These are phyloP conservation scores for Atta texana DNA, from an alignment of 1,140 invertebrate genomes.

Conservation along the genomic window DNA sequence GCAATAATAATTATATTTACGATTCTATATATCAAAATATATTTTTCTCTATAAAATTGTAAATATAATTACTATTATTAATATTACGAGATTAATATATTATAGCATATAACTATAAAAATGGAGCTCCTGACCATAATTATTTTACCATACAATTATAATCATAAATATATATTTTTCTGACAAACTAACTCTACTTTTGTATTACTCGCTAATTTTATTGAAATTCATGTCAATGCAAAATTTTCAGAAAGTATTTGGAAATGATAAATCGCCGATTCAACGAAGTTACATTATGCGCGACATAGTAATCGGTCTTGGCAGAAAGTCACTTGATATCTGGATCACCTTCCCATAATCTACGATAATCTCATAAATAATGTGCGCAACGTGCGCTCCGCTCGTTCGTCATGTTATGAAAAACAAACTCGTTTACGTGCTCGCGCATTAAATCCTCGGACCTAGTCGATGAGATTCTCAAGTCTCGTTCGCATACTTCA, in stretches of 20 bases:
- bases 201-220: too few species aligned
- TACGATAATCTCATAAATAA: slow-evolving; percentile 84
- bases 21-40: too few species aligned
- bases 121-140: too few species aligned
- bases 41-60: too few species aligned
- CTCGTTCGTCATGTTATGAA: slow-evolving; percentile 47
- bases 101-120: too few species aligned
- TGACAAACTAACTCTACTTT: too few species aligned
- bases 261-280: background rate
- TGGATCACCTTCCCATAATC: slow-evolving; percentile 81
- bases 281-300: slow-evolving; percentile 11
- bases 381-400: slow-evolving; percentile 70
- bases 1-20: too few species aligned
- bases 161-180: too few species aligned
- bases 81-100: too few species aligned
- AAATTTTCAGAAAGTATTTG: background rate
- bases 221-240: too few species aligned
- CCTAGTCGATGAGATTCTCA: background rate
- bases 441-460: slow-evolving; percentile 8
- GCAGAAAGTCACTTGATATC: slow-evolving; percentile 71
- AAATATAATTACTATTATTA: too few species aligned
- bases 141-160: too few species aligned
- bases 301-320: slow-evolving; percentile 67
- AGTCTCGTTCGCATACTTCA: slow-evolving; percentile 2
- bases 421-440: slow-evolving; percentile 64